Percentiles rank a stretch among this genome's conserved stretches.
Evolutionary conservation across 2,113 vertebrate genomes (phyloP).

Genomic region (Sebastes schlegelii): DNA sequence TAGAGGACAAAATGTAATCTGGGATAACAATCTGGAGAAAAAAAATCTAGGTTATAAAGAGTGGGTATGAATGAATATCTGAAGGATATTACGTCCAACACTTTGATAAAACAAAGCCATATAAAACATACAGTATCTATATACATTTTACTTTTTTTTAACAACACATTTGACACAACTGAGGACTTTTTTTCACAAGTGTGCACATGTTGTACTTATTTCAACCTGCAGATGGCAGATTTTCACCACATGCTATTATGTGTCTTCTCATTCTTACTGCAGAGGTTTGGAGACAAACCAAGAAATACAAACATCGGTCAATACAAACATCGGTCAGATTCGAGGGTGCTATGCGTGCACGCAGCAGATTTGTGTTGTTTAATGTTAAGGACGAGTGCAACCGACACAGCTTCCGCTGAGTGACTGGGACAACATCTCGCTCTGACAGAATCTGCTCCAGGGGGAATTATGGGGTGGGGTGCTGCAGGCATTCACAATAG

Average conservation of each 20-base stretch:
- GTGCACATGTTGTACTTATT: neutral
- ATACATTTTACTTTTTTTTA: neutral
- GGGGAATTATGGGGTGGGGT: conserved; percentile 20
- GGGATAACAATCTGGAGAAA: neutral
- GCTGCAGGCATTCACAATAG: conserved; percentile 27
- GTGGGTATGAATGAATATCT: neutral
- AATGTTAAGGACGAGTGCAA: conserved; percentile 15
- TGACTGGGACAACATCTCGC: conserved; percentile 30
- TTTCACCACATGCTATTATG: conserved; percentile 14
- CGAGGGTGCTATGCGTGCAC: neutral
- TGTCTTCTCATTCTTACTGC: conserved; percentile 19
- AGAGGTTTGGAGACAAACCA: conserved; percentile 37
- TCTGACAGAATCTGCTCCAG: conserved; percentile 35
- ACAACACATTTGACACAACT: neutral
- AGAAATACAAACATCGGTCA: too few species aligned
- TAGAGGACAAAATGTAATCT: neutral
- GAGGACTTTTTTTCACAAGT: neutral
- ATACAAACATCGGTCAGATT: neutral
- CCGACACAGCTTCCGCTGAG: neutral
- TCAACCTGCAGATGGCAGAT: conserved; percentile 70
- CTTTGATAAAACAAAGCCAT: neutral
- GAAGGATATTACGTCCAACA: neutral
- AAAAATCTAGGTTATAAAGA: neutral
- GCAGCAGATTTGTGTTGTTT: conserved; percentile 17
- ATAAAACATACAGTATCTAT: neutral